Conservation (phyloP, 64 coral and sea anemone species). For the Montipora cactus region DNA sequence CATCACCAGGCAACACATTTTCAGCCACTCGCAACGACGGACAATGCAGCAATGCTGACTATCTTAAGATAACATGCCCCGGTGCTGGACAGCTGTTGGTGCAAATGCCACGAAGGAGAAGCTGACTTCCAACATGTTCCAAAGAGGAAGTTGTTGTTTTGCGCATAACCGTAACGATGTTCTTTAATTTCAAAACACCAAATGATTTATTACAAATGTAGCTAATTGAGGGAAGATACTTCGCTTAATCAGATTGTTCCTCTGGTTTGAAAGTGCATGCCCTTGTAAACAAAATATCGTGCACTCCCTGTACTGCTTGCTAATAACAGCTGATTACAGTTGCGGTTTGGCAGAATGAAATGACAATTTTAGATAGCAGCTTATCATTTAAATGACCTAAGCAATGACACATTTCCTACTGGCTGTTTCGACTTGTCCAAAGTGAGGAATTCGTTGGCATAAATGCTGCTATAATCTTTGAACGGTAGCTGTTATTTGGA, state of each 20-base stretch:
- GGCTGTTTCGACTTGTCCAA: not conserved
- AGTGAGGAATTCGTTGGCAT: not conserved
- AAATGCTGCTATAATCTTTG: not conserved
- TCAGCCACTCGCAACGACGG: not conserved
- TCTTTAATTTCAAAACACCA: constrained; percentile 15
- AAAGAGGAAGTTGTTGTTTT: not conserved
- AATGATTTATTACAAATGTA: constrained; percentile 8
- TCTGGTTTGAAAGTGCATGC: constrained; percentile 14
- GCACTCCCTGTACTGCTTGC: not conserved
- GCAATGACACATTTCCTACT: not conserved
- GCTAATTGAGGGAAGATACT: constrained; percentile 32
- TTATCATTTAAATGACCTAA: constrained; percentile 5
- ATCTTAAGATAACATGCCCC: not conserved
- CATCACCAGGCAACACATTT: not conserved
- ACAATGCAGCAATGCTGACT: not conserved
- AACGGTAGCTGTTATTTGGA: not conserved
- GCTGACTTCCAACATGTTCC: not conserved
- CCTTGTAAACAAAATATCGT: constrained; percentile 50
- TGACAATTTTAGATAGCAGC: not conserved
- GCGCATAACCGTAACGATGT: not conserved
- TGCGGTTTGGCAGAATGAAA: constrained; percentile 22
- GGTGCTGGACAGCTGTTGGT: not conserved
- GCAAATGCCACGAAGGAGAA: not conserved
- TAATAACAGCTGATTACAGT: not conserved
- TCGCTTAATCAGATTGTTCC: constrained; percentile 38